Evolutionary conservation across 2,888 invertebrate species (phyloP), one percentile per base, ranked within the genome.

Genomic region (Scrobipalpa atriplicella): DNA sequence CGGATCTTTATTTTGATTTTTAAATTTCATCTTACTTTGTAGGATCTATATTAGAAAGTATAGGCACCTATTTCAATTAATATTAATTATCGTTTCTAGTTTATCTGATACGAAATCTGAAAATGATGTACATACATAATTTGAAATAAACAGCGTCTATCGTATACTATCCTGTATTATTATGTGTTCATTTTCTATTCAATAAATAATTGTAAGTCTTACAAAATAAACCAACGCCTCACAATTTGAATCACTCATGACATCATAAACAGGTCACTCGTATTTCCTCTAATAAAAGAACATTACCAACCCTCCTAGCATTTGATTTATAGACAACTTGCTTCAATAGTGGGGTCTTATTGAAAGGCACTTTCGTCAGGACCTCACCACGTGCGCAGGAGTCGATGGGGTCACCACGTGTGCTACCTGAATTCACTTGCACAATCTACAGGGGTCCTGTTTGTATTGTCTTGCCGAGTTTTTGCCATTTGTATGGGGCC

Each of bases 401-500:
- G 65, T 70, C 67, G 67, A 69, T 69, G 64, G 39, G 64, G 73
- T 71, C 58, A 58, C 76, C 78, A 78, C 78, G 77, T 78, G 78
- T 70, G 74, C 71, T 79, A 78, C 78, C 79, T 78, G 78, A 68
- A 66, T 65, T 66, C 56, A 47, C 70, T 68, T 58, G 58, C 58
- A 58, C 58, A 58, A 58, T 58, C 58, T 58, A 38, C 36, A 75
- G 75, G 72, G 73, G 76, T 74, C 75, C 73, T 66, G 72, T 65
- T 65, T 70, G 71, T 70, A 70, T 72, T 36, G 36, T 52, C 21
- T 21, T 56, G 54, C 3, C 21, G 8, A 41, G 13, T 47, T 56
- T 29, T 56, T 7, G 13, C 10, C 11, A 9, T 21, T 56, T 56
- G 54, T 56, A 13, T 21, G 54, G 54, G 47, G 7, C 47, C 16